Evolutionary conservation across 2,888 invertebrate genomes (phyloP), one percentile per base, ranked within the genome.

Genomic region (Hyppa rectilinea): DNA sequence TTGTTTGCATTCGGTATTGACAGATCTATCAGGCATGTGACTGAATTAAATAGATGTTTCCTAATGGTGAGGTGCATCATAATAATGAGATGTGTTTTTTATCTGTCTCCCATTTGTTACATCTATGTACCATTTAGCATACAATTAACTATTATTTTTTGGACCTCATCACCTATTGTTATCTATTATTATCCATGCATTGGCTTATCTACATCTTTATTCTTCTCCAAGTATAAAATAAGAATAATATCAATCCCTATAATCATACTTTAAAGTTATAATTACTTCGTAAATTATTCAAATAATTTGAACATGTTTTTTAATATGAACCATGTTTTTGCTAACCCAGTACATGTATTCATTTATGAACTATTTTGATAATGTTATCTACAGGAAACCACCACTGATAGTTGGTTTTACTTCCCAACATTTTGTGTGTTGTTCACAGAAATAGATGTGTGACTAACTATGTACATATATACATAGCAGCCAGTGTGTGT

Each of bases 101-200:
- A 75, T 77, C 58, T 34, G 45, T 58, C 53, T 69, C 20, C 55
- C 58, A 60, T 60, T 70, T 64, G 49, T 14, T 58, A 66, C 36
- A 66, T 23, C 38, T 45, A 31, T 66, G 53, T 36, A 72, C 61
- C 69, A 81, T 84, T 85, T 86, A 85, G 83, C 84, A 85, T 83
- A 59, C 62, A 78, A 63, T 80, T 80, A 74, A 61, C 49, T 50
- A 29, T 56, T 66, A 43, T 14, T 60, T 71, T 77, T 82, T 74
- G 79, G 85, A 85, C 84, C 86, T 83, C 76, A 77, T 87, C 83
- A 86, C 85, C 86, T 87, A 85, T 87, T 82, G 82, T 78, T 81
- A 80, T 81, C 81, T 86, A 83, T 84, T 71, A 74, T 80, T 83
- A 83, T 78, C 70, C 34, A 23, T 66, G 69, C 50, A 65, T 80